Conservation (phyloP, 2,888 invertebrate genomes). For the Aphidius colemani region DNA sequence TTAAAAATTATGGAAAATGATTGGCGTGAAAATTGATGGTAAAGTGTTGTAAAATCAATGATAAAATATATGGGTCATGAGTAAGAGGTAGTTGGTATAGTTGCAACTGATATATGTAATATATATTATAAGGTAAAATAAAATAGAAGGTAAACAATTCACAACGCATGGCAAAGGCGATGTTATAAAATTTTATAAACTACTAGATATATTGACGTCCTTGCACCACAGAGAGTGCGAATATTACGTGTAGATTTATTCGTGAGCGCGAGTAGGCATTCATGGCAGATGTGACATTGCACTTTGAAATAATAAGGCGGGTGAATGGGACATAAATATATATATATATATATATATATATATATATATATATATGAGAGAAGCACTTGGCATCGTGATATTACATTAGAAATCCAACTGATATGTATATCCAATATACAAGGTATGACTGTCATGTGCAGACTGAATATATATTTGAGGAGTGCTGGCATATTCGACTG, state of each 20-base stretch:
- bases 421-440: background rate
- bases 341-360: background rate
- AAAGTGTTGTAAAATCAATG: background rate
- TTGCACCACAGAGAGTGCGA: conserved; percentile 23
- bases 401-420: background rate
- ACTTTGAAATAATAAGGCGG: conserved; percentile 25
- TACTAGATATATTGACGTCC: conserved; percentile 9
- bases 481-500: conserved; percentile 14
- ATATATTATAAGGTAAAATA: no score
- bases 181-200: background rate
- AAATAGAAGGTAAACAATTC: conserved; percentile 1
- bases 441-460: conserved; percentile 19
- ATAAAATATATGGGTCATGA: conserved; percentile 36
- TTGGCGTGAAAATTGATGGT: background rate
- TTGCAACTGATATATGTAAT: background rate
- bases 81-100: conserved; percentile 25
- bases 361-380: background rate
- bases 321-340: conserved; percentile 1
- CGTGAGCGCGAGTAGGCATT: conserved; percentile 7
- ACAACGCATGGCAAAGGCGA: background rate
- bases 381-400: background rate
- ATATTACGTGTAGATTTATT: no score
- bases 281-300: conserved; percentile 36
- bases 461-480: conserved; percentile 5
- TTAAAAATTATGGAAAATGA: background rate